A percentile compares a stretch with the other conserved stretches of the same genome.
phyloP scores from a whole-genome alignment of 2,888 invertebrate species.

The Blera fallax region DNA sequence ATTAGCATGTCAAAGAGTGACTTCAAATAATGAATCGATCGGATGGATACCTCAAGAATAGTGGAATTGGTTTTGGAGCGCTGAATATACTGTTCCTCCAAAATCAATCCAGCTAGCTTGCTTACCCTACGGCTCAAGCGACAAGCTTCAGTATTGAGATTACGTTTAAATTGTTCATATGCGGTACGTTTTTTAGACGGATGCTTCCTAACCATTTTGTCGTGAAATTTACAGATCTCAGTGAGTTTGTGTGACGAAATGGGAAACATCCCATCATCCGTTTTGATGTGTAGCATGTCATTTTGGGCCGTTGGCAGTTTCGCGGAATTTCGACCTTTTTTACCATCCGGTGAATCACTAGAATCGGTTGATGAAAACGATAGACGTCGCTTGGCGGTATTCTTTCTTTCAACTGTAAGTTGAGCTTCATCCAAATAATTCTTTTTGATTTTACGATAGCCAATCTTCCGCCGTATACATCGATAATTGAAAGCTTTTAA shows the following conservation, averaged over 20 bases:
- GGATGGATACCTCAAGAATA: conserved; percentile 76
- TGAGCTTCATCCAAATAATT: conserved; percentile 73
- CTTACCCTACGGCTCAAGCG: conserved; percentile 75
- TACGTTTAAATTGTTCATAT: conserved; percentile 58
- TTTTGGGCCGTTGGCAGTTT: neutral
- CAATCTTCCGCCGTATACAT: conserved; percentile 72
- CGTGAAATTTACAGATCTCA: conserved; percentile 75
- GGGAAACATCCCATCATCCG: conserved; percentile 27
- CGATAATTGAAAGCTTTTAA: conserved; percentile 72
- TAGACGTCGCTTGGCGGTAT: neutral
- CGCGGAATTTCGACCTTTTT: neutral
- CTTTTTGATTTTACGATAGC: conserved; percentile 68
- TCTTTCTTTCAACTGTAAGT: conserved; percentile 8
- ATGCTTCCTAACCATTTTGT: conserved; percentile 71
- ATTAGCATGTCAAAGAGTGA: conserved; percentile 74
- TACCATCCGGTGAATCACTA: neutral
- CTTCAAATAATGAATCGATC: conserved; percentile 76
- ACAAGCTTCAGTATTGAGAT: conserved; percentile 73
- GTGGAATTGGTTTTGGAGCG: conserved; percentile 72
- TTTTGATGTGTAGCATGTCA: conserved; percentile 22
- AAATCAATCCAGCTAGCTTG: conserved; percentile 74
- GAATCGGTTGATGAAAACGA: neutral
- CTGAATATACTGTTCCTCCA: conserved; percentile 75
- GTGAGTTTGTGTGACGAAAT: conserved; percentile 64
- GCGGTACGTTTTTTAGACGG: conserved; percentile 62